Conservation (phyloP, 2,888 invertebrate species). For the Latrodectus hesperus region DNA sequence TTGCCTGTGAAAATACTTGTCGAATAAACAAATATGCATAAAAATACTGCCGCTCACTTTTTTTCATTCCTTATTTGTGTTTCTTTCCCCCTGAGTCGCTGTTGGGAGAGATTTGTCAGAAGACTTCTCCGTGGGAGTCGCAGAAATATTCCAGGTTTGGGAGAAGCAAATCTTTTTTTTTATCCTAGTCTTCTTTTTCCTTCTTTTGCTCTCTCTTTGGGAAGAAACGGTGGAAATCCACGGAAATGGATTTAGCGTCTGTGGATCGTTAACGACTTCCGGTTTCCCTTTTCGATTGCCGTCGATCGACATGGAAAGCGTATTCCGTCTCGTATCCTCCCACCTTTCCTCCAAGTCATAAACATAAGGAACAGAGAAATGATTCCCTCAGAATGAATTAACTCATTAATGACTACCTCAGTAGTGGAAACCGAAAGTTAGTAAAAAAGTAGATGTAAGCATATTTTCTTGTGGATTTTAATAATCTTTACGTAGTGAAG, state of each 20-base stretch:
- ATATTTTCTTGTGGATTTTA: too few species aligned
- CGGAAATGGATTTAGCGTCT: conserved; percentile 57
- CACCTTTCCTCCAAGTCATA: too few species aligned
- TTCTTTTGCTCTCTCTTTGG: background rate
- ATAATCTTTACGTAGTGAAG: too few species aligned
- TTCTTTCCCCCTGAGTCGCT: background rate
- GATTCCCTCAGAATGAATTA: too few species aligned
- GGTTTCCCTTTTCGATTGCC: conserved; percentile 21
- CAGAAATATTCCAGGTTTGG: conserved; percentile 20
- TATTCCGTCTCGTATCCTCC: conserved; percentile 39
- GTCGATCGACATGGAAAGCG: conserved; percentile 29
- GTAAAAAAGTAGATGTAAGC: too few species aligned
- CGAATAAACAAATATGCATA: too few species aligned
- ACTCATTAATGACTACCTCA: too few species aligned
- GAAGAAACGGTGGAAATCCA: background rate
- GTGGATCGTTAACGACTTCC: conserved; percentile 60
- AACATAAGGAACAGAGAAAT: too few species aligned
- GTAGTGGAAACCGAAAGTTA: too few species aligned
- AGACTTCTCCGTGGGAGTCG: conserved; percentile 16
- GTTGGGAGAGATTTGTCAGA: conserved; percentile 1
- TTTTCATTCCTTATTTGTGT: too few species aligned
- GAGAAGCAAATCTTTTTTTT: background rate
- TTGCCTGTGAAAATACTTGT: too few species aligned
- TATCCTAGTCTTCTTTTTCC: background rate
- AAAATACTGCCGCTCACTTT: too few species aligned